Evolutionary conservation across 1,140 invertebrate species (phyloP), one percentile per base, ranked within the genome.

Genomic region (Cardiocondyla obscurior): DNA sequence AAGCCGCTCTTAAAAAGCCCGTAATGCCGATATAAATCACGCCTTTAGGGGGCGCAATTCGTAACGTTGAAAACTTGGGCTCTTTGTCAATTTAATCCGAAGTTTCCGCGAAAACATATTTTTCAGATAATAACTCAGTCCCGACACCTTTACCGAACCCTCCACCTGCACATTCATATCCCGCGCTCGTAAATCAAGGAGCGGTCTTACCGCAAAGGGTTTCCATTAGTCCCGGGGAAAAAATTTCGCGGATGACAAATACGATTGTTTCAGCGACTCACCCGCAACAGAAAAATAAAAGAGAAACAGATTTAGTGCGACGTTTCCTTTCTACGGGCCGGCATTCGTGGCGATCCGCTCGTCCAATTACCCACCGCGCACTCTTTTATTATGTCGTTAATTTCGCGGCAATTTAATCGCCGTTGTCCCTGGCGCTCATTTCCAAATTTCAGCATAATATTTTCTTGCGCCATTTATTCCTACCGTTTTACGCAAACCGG

Each of bases 11-110:
- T 87, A 72, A 76, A 88, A 87, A 84, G 79, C 51, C 55, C 55
- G 76, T 88, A 86, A 89, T 84, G 70, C 77, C 51, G 49, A 44
- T 60, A 88, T 88, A 88, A 88, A 88, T 88, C 87, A 85, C 79
- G 58, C 25, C 58, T 83, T 85, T 69, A n/a, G 46, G 39, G 33
- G 33, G 2, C 55, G 86, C 51, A 67, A 88, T 88, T 88, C 79
- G 86, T 72, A 88, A 85, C 77, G 87, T 42, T 84, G 83, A 88
- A 88, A 88, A 88, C 86, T 88, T 88, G 72, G 86, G 83, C 82
- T 85, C 87, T 88, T 88, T 88, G 87, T 88, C 87, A 88, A 88
- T 88, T 88, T 88, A 88, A 88, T 85, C 87, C 86, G 58, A 89
- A 89, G 84, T 88, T 89, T 84, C 84, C 73, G 53, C 60, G 87